Evolutionary conservation across 2,888 invertebrate genomes (phyloP).

Genomic region (Nemotelus nigrinus): DNA sequence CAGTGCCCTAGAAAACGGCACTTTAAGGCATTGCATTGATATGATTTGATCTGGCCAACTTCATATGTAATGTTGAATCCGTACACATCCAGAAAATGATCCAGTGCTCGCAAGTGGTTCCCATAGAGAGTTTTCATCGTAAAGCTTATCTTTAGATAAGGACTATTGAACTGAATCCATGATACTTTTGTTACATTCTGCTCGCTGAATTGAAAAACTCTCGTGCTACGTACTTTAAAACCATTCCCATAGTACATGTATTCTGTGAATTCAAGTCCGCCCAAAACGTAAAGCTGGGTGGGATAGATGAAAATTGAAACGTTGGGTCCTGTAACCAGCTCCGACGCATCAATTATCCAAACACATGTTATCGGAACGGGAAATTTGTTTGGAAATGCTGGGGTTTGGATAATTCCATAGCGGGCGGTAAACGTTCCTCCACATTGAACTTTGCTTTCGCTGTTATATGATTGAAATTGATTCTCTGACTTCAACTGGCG

Average conservation of each 20-base stretch:
- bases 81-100: constrained; percentile 83
- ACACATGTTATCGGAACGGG: constrained; percentile 84
- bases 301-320: constrained; percentile 85
- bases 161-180: constrained; percentile 73
- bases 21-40: constrained; percentile 80
- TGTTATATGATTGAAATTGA: constrained; percentile 25
- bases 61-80: constrained; percentile 95
- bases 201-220: constrained; percentile 76
- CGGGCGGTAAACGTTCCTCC: constrained; percentile 74
- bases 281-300: constrained; percentile 86
- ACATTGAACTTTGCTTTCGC: constrained; percentile 62
- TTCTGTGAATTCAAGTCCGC: constrained; percentile 80
- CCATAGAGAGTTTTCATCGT: constrained; percentile 78
- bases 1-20: constrained; percentile 90
- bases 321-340: constrained; percentile 67
- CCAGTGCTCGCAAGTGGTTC: constrained; percentile 83
- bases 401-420: constrained; percentile 81
- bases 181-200: constrained; percentile 76
- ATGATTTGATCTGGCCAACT: constrained; percentile 70
- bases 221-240: constrained; percentile 73
- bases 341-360: constrained; percentile 88
- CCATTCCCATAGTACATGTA: constrained; percentile 79
- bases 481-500: constrained; percentile 22
- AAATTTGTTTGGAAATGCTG: constrained; percentile 85
- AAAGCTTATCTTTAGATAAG: constrained; percentile 83